A percentile compares a stretch with the other conserved stretches of the same genome.
Conservation (phyloP, 2,888 invertebrate genomes). For the Mantis religiosa region DNA sequence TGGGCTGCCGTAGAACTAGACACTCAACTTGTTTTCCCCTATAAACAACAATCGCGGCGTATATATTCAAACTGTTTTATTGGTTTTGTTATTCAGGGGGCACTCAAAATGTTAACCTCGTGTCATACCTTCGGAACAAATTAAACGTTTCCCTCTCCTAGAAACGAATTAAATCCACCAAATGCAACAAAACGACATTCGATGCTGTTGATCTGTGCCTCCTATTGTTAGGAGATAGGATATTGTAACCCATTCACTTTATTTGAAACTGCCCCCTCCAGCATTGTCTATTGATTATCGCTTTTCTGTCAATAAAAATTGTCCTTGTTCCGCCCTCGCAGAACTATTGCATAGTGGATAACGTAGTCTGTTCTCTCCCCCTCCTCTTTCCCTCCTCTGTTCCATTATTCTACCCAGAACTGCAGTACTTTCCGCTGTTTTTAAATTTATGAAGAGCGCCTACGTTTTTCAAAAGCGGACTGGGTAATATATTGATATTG, state of each 20-base stretch:
- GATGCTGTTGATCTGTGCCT: not conserved
- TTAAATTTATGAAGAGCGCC: not conserved
- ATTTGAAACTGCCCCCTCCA: not conserved
- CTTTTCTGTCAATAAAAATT: not conserved
- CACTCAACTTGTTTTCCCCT: no score
- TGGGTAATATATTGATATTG: not conserved
- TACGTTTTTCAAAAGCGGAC: not conserved
- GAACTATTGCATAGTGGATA: not conserved
- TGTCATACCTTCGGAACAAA: no score
- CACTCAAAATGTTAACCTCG: no score
- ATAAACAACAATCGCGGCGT: no score
- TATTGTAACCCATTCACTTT: not conserved
- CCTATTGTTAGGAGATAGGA: not conserved
- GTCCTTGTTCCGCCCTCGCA: not conserved
- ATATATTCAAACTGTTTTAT: no score
- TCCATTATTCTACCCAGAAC: not conserved
- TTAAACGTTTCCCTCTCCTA: no score
- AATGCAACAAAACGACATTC: no score
- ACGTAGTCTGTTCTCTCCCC: not conserved
- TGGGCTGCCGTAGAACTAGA: no score
- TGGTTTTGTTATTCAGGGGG: no score
- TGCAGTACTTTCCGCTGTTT: not conserved
- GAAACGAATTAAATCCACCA: no score
- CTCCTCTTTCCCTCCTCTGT: not conserved
- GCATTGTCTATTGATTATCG: not conserved